phyloP scores from a whole-genome alignment of 2,888 invertebrate species.

The Polydesmus complanatus region DNA sequence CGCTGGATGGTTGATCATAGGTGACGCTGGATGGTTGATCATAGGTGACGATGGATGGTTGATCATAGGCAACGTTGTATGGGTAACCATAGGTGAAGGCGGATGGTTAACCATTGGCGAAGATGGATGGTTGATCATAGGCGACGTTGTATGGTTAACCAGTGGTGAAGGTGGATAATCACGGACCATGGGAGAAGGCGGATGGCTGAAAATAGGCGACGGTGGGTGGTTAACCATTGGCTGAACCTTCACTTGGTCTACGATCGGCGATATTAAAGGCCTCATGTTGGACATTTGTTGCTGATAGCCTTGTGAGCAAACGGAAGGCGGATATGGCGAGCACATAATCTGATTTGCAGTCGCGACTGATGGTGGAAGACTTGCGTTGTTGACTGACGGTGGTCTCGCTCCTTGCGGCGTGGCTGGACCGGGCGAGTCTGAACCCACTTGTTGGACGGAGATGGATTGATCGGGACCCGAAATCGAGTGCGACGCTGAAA shows the following conservation, averaged over 20 bases:
- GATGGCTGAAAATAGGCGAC: background rate
- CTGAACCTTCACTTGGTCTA: no score
- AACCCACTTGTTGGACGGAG: background rate
- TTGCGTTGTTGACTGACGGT: background rate
- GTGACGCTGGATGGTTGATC: background rate
- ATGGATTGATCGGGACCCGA: background rate
- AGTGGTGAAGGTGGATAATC: no score
- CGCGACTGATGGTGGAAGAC: background rate
- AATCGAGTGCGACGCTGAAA: background rate
- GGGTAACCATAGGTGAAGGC: no score
- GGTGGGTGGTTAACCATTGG: background rate
- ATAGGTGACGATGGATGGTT: background rate
- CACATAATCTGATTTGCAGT: no score
- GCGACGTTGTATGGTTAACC: no score
- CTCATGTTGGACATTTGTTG: background rate
- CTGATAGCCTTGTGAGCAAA: no score
- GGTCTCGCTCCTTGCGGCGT: background rate
- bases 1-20: no score
- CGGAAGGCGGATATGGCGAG: background rate
- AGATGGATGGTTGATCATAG: no score
- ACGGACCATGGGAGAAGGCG: no score
- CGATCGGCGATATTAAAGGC: background rate
- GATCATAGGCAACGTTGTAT: background rate
- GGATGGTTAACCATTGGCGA: no score
- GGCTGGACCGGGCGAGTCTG: background rate